A percentile compares a stretch with the other conserved stretches of the same genome.
Evolutionary conservation across 1,140 invertebrate species (phyloP).

Genomic region (Drosophila burlai): DNA sequence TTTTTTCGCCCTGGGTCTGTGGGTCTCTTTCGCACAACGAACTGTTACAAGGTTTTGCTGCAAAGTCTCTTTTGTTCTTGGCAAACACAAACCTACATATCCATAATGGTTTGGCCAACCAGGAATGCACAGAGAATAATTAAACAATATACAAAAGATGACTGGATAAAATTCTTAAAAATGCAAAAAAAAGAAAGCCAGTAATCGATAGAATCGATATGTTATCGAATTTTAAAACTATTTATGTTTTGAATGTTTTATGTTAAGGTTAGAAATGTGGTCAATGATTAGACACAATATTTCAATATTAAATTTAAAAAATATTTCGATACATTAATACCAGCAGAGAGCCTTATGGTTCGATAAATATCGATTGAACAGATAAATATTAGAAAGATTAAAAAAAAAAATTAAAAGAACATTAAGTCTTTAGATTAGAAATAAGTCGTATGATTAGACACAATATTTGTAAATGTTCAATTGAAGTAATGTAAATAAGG

Average conservation of each 20-base stretch:
- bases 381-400: not conserved
- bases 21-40: constrained; percentile 42
- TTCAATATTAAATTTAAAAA: too few species aligned
- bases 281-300: not conserved
- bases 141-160: not conserved
- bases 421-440: too few species aligned
- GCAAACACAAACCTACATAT: constrained; percentile 37
- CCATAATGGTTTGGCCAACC: constrained; percentile 28
- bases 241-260: too few species aligned
- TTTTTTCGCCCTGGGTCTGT: not conserved
- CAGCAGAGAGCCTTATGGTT: not conserved
- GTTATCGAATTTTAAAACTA: too few species aligned
- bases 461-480: too few species aligned
- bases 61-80: constrained; percentile 66
- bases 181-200: not conserved
- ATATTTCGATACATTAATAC: too few species aligned
- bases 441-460: too few species aligned
- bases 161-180: too few species aligned
- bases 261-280: not conserved
- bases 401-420: too few species aligned
- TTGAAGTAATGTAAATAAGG: not conserved
- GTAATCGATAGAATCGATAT: too few species aligned
- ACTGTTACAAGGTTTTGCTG: constrained; percentile 72
- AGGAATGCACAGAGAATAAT: constrained; percentile 6
- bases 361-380: not conserved